Base-by-base conservation (phyloP, 2,797 vertebrate species). In the Scarus forsteni region DNA sequence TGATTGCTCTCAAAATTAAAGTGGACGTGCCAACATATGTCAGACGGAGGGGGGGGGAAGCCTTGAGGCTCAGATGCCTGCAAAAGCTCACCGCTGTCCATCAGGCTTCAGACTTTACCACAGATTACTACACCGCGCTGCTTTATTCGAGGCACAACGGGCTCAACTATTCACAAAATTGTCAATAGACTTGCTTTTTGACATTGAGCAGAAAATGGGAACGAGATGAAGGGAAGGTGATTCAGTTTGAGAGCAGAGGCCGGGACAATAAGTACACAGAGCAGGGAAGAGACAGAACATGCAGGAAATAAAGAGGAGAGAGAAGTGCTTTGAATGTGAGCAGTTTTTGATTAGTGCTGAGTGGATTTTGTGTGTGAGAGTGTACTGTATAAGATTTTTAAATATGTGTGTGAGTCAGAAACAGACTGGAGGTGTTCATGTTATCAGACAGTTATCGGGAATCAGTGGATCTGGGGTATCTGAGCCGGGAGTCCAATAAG, bases 121-220 rank as follows among this genome's bases (percentile, higher is more conserved):
- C 50, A 57, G 66, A 70, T 75, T 70, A 77, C 61, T 51, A 69
- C 66, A 79, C 51, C 39, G 10, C 54, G 38, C 50, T 0, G 76
- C 60, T 75, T 77, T 59, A 73, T 81, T 39, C 55, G 57, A 63
- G 36, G 50, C 40, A 71, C 73, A 81, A 77, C 55, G 1, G 59
- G 57, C 76, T 65, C 49, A 67, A 59, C 76, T 83, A 85, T 88
- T 87, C 84, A 90, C 35, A 50, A 73, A 87, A 75, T 67, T 18
- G 39, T 79, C 67, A 88, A 88, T 77, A 87, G 78, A 80, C 65
- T 73, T 79, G 80, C 86, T 90, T 85, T 89, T 86, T 89, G 89
- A 90, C 88, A 88, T 86, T 90, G 85, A 88, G 77, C 71, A 53
- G 72, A 77, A 73, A 87, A 83, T 78, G 53, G 80, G 64, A 66